Conservation (phyloP, 2,888 invertebrate genomes). For the Lampropteryx suffumata region DNA sequence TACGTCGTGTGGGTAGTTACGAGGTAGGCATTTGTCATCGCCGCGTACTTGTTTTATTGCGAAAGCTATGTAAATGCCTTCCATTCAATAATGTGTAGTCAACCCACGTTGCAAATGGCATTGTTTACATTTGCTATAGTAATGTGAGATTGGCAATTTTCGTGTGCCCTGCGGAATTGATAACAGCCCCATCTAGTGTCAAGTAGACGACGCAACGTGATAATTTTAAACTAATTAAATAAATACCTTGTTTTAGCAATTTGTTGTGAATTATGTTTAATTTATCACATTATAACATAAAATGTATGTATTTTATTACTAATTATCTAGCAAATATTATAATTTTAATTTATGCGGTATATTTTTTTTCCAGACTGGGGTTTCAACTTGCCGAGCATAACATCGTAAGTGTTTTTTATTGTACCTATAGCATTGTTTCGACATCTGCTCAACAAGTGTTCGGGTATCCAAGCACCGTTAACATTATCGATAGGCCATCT, state of each 20-base stretch:
- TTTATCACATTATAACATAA: no score
- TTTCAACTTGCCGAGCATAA: slow-evolving; percentile 10
- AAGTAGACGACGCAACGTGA: slow-evolving; percentile 35
- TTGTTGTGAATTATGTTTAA: no score
- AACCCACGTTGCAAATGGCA: slow-evolving; percentile 53
- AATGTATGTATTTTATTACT: no score
- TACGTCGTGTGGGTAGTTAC: no score
- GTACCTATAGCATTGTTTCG: no score
- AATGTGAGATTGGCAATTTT: slow-evolving; percentile 45
- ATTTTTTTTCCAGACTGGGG: slow-evolving; percentile 25
- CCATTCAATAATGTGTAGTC: slow-evolving; percentile 56
- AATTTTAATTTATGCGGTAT: background rate
- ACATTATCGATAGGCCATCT: slow-evolving; percentile 62
- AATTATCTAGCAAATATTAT: no score
- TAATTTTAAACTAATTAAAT: slow-evolving; percentile 11
- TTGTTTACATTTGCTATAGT: slow-evolving; percentile 52
- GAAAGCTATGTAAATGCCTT: slow-evolving; percentile 59
- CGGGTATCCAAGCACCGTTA: slow-evolving; percentile 41
- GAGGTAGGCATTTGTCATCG: no score
- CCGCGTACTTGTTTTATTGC: slow-evolving; percentile 33
- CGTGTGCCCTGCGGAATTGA: slow-evolving; percentile 38
- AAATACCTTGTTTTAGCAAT: no score
- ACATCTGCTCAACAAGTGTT: slow-evolving; percentile 14
- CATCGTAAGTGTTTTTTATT: slow-evolving; percentile 41
- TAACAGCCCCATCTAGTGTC: slow-evolving; percentile 53